A percentile compares a stretch with the other conserved stretches of the same genome.
phyloP scores from a whole-genome alignment of 2,888 invertebrate genomes.

The Pristionchus fissidentatus region DNA sequence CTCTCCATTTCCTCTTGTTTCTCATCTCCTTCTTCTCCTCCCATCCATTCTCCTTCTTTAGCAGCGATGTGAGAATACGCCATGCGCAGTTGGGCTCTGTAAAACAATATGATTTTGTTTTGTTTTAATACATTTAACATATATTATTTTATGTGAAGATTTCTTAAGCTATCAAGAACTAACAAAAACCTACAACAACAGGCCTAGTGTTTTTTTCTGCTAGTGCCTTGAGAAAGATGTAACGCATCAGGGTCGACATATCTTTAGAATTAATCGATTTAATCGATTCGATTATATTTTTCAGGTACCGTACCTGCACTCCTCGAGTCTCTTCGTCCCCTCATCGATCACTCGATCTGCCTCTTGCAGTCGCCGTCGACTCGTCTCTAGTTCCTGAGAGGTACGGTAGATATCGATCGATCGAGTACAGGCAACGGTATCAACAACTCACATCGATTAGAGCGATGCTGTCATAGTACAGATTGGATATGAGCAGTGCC shows the following conservation, averaged over 20 bases:
- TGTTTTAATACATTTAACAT: too few relatives aligned
- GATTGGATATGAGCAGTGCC: constrained; percentile 63
- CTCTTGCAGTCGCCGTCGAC: constrained; percentile 41
- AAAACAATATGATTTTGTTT: too few relatives aligned
- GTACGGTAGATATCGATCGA: background rate
- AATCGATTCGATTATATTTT: background rate
- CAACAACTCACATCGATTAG: constrained; percentile 55
- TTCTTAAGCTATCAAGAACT: too few relatives aligned
- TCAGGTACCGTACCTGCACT: constrained; percentile 47
- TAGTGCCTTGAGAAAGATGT: too few relatives aligned
- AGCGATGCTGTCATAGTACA: constrained; percentile 65
- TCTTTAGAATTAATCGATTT: background rate
- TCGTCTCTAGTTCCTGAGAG: constrained; percentile 40
- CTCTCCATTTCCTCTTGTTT: constrained; percentile 15
- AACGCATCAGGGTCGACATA: too few relatives aligned
- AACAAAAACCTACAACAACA: too few relatives aligned
- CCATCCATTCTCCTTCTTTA: background rate
- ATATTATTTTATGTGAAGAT: too few relatives aligned
- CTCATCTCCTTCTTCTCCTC: constrained; percentile 33
- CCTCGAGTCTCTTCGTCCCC: constrained; percentile 32
- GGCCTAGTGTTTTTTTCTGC: too few relatives aligned
- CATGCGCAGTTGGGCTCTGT: constrained; percentile 31
- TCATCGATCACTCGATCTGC: constrained; percentile 23
- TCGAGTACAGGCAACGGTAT: background rate
- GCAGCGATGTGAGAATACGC: background rate